Evolutionary conservation across 2,888 invertebrate species (phyloP), one percentile per base, ranked within the genome.

Genomic region (Lottia scabra): DNA sequence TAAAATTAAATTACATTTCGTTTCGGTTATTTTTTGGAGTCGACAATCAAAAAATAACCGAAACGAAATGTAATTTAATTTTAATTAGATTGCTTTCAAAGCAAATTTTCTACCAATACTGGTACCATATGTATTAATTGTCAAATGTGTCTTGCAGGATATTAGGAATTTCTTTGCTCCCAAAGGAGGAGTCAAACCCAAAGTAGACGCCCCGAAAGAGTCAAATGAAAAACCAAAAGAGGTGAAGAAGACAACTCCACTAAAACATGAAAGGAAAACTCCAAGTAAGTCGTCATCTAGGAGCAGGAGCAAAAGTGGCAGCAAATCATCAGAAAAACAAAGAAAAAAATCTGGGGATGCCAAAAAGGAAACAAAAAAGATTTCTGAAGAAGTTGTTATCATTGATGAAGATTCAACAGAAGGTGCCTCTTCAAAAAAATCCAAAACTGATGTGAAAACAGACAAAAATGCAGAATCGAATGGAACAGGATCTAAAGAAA

Each of bases 161-260:
- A 67, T 67, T 12, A 67, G 67, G 38, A 67, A 56, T 67, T 67
- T 67, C 56, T 67, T 67, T 38, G 67, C 48, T 38, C 67, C 67
- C 8, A 56, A 67, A 48, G 30, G 48, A 48, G 48, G 48, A 16
- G 3, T 26, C 67, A 67, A 67, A 48, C n/a, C 48, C 26, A 56
- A 48, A 30, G 5, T 26, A 48, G 30, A 67, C 23, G 5, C 19
- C 4, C 26, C 19, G 30, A 19, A 38, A 67, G 19, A 26, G 8
- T 48, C 38, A 13, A 15, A 56, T 23, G 48, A 48, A 23, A 56
- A 19, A 19, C 23, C 48, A 30, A 38, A 48, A 48, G 56, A 27
- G 26, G 19, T 48, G 48, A 46, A 56, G 16, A 23, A 46, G 48
- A 26, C 8, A 5, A 56, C 48, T 30, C 56, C 38, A 6, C 26